Conservation (phyloP, 2,113 vertebrate genomes). For the Melanocharis versteri region DNA sequence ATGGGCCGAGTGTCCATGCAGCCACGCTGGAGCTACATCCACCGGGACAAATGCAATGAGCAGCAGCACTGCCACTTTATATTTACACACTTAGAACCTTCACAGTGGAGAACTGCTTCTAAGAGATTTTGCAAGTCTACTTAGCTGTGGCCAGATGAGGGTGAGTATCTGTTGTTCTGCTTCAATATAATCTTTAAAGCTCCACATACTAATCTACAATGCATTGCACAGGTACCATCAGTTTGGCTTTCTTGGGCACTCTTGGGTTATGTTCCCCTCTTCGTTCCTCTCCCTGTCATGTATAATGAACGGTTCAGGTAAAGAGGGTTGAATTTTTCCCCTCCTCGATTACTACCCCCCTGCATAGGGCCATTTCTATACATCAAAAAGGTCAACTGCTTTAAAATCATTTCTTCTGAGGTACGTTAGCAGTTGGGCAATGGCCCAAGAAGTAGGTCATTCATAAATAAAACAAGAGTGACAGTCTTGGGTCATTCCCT, state of each 20-base stretch:
- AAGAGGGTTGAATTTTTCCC: background rate
- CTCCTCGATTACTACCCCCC: background rate
- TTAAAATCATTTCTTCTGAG: background rate
- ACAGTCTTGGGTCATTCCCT: background rate
- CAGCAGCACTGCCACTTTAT: background rate
- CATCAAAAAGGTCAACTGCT: background rate
- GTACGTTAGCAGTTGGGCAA: background rate
- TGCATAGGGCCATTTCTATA: background rate
- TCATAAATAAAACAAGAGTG: background rate
- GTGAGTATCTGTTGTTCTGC: background rate
- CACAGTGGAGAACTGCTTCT: background rate
- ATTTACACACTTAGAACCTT: background rate
- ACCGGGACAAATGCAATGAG: rapidly evolving
- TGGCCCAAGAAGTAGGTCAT: background rate
- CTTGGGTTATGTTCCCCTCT: background rate
- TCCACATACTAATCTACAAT: background rate
- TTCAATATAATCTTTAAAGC: background rate
- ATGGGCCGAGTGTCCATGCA: rapidly evolving
- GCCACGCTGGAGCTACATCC: background rate
- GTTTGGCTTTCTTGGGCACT: background rate
- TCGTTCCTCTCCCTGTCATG: background rate
- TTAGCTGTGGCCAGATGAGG: background rate
- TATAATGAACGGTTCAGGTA: background rate
- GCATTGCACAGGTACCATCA: background rate
- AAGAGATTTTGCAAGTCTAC: background rate